Evolutionary conservation across 1,140 invertebrate species (phyloP).

Genomic region (Drosophila burlai): DNA sequence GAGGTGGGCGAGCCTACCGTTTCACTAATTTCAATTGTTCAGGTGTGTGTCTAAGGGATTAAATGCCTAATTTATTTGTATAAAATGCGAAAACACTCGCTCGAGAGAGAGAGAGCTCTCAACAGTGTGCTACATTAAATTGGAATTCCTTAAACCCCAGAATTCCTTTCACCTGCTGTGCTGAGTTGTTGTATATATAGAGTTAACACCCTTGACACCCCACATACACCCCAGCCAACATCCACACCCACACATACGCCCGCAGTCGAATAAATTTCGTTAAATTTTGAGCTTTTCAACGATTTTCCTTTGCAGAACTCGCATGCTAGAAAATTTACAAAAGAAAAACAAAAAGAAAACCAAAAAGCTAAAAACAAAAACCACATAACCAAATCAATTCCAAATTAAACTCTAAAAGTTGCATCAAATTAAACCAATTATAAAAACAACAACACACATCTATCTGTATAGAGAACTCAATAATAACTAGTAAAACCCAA

Average conservation of each 20-base stretch:
- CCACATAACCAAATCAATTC: constrained; percentile 63
- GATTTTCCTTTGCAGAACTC: constrained; percentile 83
- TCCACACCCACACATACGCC: constrained; percentile 3
- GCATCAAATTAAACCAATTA: constrained; percentile 50
- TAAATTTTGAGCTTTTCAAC: constrained; percentile 81
- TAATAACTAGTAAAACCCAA: constrained; percentile 50
- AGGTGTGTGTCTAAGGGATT: constrained; percentile 48
- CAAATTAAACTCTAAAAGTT: constrained; percentile 63
- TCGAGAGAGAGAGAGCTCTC: constrained; percentile 5
- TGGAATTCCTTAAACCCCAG: constrained; percentile 38
- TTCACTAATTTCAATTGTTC: constrained; percentile 51
- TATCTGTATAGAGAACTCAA: constrained; percentile 54
- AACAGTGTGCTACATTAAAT: constrained; percentile 34
- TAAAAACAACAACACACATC: constrained; percentile 40
- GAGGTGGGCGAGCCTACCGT: constrained; percentile 2
- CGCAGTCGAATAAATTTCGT: constrained; percentile 70
- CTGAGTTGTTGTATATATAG: constrained; percentile 39
- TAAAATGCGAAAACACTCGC: constrained; percentile 31
- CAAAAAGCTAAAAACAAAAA: constrained; percentile 52
- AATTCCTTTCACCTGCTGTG: constrained; percentile 30
- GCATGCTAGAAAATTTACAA: constrained; percentile 73
- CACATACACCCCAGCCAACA: constrained; percentile 8
- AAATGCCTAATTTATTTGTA: constrained; percentile 50
- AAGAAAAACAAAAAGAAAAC: constrained; percentile 34
- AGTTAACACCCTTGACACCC: constrained; percentile 24